Evolutionary conservation across 1,140 invertebrate genomes (phyloP).

Genomic region (Pseudomyrmex pallidus): DNA sequence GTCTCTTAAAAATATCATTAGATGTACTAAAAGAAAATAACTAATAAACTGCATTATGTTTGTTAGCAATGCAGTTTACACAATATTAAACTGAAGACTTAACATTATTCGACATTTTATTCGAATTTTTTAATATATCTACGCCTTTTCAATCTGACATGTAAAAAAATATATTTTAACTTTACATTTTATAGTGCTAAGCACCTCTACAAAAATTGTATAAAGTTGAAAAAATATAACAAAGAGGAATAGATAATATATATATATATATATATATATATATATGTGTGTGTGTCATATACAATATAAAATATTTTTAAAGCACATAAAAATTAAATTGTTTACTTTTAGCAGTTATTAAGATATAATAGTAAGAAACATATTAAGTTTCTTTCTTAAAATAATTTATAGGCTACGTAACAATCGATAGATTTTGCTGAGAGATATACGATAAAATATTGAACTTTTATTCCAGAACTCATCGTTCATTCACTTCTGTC

Average conservation of each 20-base stretch:
- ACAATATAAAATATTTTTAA: background rate
- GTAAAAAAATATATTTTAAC: background rate
- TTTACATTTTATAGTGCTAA: background rate
- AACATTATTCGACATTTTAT: background rate
- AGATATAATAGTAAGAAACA: background rate
- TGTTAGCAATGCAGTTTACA: constrained; percentile 20
- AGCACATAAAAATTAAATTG: background rate
- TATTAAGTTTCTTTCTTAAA: background rate
- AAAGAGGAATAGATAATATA: background rate
- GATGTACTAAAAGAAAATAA: constrained; percentile 24
- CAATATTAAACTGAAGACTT: background rate
- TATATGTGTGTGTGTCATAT: no score
- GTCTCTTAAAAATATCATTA: constrained; percentile 59
- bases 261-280: no score
- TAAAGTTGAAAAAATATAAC: background rate
- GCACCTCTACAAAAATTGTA: background rate
- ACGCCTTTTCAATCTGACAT: no score
- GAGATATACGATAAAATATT: constrained; percentile 26
- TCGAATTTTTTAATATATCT: constrained; percentile 1
- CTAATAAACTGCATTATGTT: constrained; percentile 33
- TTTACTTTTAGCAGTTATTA: background rate
- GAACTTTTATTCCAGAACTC: background rate
- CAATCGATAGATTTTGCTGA: constrained; percentile 1
- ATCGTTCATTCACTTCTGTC: constrained; percentile 49
- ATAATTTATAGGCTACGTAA: background rate